Percentiles rank a stretch among this genome's conserved stretches.
phyloP scores from a whole-genome alignment of 2,113 vertebrate species.

The Aegotheles bennettii region DNA sequence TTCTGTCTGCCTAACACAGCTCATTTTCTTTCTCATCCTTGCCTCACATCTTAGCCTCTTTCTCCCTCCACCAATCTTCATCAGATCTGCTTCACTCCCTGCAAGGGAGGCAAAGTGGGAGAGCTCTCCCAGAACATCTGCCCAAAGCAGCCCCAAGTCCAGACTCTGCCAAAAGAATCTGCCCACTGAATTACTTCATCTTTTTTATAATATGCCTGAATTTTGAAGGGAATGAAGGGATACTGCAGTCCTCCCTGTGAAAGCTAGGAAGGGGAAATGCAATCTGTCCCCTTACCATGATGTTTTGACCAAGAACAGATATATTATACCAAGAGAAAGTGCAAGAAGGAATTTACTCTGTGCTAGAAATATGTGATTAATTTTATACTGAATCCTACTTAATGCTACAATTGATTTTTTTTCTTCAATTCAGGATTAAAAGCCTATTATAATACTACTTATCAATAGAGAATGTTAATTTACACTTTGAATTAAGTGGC shows the following conservation, averaged over 20 bases:
- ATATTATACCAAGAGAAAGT: background rate
- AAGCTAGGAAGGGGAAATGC: background rate
- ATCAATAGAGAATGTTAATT: slow-evolving; percentile 37
- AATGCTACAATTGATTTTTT: slow-evolving; percentile 29
- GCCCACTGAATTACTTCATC: background rate
- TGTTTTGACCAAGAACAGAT: background rate
- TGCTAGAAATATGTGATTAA: background rate
- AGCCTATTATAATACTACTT: slow-evolving; percentile 37
- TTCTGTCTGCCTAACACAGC: background rate
- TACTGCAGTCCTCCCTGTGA: background rate
- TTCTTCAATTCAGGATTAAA: slow-evolving; percentile 7
- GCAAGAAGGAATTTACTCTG: background rate
- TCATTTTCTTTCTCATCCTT: background rate
- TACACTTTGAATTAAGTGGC: slow-evolving; percentile 37
- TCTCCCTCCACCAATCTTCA: background rate
- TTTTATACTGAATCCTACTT: slow-evolving; percentile 39
- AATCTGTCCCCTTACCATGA: background rate
- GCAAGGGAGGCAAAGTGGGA: background rate
- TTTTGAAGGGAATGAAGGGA: background rate
- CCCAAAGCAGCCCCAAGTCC: background rate
- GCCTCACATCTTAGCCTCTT: background rate
- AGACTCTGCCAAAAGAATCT: background rate
- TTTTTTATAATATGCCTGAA: background rate
- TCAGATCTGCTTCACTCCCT: background rate
- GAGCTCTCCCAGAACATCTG: background rate